phyloP scores from a whole-genome alignment of 1,140 invertebrate genomes.

The Galleria mellonella region DNA sequence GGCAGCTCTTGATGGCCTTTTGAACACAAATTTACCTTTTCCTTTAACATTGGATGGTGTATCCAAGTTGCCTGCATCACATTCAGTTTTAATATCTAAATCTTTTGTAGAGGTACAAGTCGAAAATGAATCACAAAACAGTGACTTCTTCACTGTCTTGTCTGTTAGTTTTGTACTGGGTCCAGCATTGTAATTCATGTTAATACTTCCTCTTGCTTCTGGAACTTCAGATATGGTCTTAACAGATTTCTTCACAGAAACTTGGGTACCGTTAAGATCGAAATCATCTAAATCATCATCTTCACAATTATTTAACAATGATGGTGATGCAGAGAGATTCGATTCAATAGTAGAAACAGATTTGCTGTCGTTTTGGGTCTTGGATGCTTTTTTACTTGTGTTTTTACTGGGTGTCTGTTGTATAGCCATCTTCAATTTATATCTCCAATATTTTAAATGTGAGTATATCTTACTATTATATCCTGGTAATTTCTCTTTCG shows the following conservation, averaged over 20 bases:
- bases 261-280: conserved; percentile 22
- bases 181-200: background rate
- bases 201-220: no score
- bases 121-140: conserved; percentile 36
- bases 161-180: conserved; percentile 30
- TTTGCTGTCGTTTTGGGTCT: background rate
- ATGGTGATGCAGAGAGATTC: conserved; percentile 17
- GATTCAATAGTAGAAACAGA: background rate
- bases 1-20: conserved; percentile 42
- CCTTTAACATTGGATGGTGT: conserved; percentile 10
- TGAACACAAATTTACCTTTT: conserved; percentile 65
- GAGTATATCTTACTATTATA: conserved; percentile 50
- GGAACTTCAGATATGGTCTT: no score
- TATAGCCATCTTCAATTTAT: conserved; percentile 41
- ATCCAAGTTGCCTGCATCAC: conserved; percentile 4
- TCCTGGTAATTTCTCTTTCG: conserved; percentile 58
- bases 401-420: conserved; percentile 12
- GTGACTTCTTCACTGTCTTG: conserved; percentile 30
- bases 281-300: conserved; percentile 32
- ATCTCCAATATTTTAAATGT: conserved; percentile 48
- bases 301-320: conserved; percentile 11
- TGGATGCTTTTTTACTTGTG: conserved; percentile 3
- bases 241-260: background rate
- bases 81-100: conserved; percentile 17
- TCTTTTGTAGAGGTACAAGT: conserved; percentile 17